Evolutionary conservation across 2,797 vertebrate genomes (phyloP), one percentile per base, ranked within the genome.

Genomic region (Myotis myotis): DNA sequence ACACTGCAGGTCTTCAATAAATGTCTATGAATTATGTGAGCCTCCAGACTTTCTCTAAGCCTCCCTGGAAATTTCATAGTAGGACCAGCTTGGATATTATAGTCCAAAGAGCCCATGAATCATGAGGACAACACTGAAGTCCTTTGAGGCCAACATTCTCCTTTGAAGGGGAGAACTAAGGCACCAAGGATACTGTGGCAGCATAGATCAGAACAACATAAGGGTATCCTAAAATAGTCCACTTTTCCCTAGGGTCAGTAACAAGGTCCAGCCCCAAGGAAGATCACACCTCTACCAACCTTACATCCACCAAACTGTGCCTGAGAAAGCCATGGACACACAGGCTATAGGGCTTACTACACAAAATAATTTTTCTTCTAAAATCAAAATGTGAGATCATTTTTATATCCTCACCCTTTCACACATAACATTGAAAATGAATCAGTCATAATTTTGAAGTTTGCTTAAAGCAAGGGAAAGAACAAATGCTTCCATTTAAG

Each of bases 351-450:
- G 13, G 38, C 10, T 95, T 89, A 80, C 38, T 87, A 51, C 2
- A 51, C 8, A 86, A 91, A 88, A 94, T 64, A n/a, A 8, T 49
- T 75, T 96, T 75, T 92, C 41, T 87, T 74, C 36, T 53, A 62
- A 90, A 95, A 92, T 86, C 6, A 94, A 94, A 95, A 70, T 41
- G 64, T 76, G 25, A 91, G 41, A 36, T 82, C 38, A 57, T 75
- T 89, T 93, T 84, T 74, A 6, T 3, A 47, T 71, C 6, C 11
- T 33, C 22, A 66, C 30, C 22, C 5, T 89, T 55, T 91, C 36
- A 93, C 57, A 51, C 2, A 36, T 81, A 93, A 64, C 44, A 70
- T 8, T 81, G 62, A 81, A 83, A 87, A 89, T 12, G 16, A 84
- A 76, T 87, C 23, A 86, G 33, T 85, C 15, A 72, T 87, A 95